phyloP scores from a whole-genome alignment of 2,113 vertebrate genomes.

The Dasyornis broadbenti region DNA sequence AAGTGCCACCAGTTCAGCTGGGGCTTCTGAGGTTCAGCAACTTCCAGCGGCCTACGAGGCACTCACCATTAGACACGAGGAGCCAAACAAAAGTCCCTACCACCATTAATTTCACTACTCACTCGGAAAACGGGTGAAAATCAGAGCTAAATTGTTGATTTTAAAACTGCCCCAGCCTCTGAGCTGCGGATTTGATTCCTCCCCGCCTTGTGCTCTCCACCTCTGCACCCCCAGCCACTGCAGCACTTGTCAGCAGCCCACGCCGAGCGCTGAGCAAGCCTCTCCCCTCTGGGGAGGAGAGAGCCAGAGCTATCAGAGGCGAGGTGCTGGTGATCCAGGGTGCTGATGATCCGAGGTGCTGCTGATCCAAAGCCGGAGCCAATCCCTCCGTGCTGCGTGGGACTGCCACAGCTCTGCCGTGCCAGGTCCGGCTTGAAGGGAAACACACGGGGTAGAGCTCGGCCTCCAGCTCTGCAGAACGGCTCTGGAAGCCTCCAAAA shows the following conservation, averaged over 20 bases:
- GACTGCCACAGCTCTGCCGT: neutral
- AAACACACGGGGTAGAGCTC: neutral
- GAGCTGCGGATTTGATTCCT: neutral
- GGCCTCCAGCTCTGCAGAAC: neutral
- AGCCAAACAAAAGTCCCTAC: neutral
- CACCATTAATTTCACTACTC: neutral
- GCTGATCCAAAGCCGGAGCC: neutral
- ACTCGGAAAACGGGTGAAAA: neutral
- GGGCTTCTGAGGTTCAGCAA: too few species aligned
- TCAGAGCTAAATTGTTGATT: neutral
- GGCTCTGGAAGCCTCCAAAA: neutral
- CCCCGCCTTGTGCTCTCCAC: neutral
- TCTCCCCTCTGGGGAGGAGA: neutral
- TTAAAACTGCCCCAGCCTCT: neutral
- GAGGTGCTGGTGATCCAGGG: neutral
- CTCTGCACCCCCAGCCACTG: neutral
- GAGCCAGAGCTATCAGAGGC: neutral
- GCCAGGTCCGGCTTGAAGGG: neutral
- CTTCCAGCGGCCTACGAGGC: neutral
- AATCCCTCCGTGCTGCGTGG: neutral
- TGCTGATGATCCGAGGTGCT: neutral
- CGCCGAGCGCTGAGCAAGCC: neutral
- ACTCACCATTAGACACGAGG: neutral
- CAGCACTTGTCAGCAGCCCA: neutral
- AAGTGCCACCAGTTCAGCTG: too few species aligned